A percentile compares a stretch with the other conserved stretches of the same genome.
Evolutionary conservation across 2,797 vertebrate species (phyloP).

Genomic region (Hylomyscus alleni): DNA sequence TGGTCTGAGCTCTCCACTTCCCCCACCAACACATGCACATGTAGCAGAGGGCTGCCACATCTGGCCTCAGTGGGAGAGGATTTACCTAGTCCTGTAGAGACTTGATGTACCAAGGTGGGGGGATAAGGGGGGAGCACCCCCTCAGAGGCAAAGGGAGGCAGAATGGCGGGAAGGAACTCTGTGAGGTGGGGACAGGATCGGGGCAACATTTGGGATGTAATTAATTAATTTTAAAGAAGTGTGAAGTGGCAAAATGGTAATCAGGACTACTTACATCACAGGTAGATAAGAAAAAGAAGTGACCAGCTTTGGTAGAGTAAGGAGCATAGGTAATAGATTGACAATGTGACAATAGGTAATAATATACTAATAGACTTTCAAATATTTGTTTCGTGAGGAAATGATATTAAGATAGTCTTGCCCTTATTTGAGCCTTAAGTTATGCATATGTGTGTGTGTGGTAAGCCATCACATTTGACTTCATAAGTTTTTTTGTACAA

Average conservation of each 20-base stretch:
- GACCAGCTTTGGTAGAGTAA: not conserved
- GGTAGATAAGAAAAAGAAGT: not conserved
- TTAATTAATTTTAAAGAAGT: not conserved
- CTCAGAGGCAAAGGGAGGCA: not conserved
- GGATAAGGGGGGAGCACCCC: not conserved
- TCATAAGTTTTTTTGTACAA: not conserved
- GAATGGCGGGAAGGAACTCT: not conserved
- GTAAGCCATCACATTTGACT: not conserved
- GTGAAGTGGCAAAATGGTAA: not conserved
- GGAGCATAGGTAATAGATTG: not conserved
- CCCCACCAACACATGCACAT: not conserved
- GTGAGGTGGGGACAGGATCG: not conserved
- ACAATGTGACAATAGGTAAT: not conserved
- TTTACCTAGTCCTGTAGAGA: not conserved
- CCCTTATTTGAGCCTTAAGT: not conserved
- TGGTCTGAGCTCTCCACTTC: not conserved
- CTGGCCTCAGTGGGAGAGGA: not conserved
- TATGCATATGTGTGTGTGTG: too few species aligned
- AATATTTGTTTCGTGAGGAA: not conserved
- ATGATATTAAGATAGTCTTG: not conserved
- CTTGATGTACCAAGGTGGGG: not conserved
- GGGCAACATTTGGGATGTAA: not conserved
- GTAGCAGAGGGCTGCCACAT: not conserved
- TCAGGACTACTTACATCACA: not conserved
- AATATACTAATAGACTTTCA: not conserved